Conservation (phyloP, 2,888 invertebrate species). For the Hypselothyrea guttata region DNA sequence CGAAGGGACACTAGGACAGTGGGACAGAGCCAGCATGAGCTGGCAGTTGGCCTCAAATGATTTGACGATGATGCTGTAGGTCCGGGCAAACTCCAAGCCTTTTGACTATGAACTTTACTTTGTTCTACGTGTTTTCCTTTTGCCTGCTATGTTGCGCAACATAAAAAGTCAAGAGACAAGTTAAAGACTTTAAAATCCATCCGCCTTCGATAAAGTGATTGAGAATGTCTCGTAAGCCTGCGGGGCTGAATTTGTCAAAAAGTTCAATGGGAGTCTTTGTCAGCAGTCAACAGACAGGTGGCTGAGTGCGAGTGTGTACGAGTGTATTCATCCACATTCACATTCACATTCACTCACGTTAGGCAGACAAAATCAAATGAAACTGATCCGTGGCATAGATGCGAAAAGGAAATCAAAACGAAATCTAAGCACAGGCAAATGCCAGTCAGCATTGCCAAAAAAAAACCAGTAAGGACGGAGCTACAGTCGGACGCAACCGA, state of each 20-base stretch:
- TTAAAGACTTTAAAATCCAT: constrained; percentile 71
- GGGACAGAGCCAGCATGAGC: constrained; percentile 14
- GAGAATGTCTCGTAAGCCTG: constrained; percentile 49
- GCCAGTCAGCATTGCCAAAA: constrained; percentile 44
- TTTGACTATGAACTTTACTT: constrained; percentile 56
- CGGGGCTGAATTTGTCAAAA: constrained; percentile 61
- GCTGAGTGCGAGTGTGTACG: constrained; percentile 21
- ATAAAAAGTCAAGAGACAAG: constrained; percentile 67
- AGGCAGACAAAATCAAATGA: constrained; percentile 49
- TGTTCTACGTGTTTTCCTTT: constrained; percentile 13
- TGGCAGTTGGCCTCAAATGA: constrained; percentile 60
- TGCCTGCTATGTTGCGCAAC: constrained; percentile 16
- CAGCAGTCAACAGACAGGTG: constrained; percentile 50
- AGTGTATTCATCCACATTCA: not conserved
- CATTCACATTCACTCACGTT: not conserved
- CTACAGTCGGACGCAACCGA: too few species aligned
- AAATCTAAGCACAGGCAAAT: constrained; percentile 44
- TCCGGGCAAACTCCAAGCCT: constrained; percentile 51
- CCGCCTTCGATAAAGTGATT: constrained; percentile 68
- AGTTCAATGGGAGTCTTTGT: constrained; percentile 44
- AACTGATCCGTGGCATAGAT: constrained; percentile 18
- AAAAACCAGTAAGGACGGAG: too few species aligned
- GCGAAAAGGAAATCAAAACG: constrained; percentile 31
- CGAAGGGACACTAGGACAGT: constrained; percentile 31
- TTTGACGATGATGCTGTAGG: constrained; percentile 45